Base-by-base conservation (phyloP, 1,140 invertebrate genomes). In the Ctenoplectra terminalis region DNA sequence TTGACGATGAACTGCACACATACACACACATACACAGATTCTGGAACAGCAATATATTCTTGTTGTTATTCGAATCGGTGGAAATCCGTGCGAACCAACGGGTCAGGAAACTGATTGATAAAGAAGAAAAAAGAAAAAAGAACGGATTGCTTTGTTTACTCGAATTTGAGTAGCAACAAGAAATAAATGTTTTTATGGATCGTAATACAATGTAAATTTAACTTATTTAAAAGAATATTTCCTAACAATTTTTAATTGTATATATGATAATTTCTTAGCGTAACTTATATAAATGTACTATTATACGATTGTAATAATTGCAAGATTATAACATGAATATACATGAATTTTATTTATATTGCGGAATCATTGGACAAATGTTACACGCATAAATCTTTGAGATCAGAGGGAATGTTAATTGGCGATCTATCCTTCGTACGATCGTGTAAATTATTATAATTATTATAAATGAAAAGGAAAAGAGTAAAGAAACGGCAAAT, bases 171-270 rank as follows among this genome's bases (percentile, higher is more conserved):
- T 86, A 56, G 76, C 78, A 67, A 77, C 70, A 46, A 75, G 70
- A 60, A 71, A 66, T 37, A 56, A 69, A 84, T 76, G 84, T 85
- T 86, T 85, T 86, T 90, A 87, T 87, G 81, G 61, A 90, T 89
- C 85, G 82, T 81, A 54, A 89, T 83, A 86, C 87, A 88, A 86
- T 93, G 91, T 94, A 93, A 90, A 93, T 94, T 92, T 92, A 87
- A 92, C 85, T 93, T 92, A 91, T 92, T 93, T 92, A 92, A 91
- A 87, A 86, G 79, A 90, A 72, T 87, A 91, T 90, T 92, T 91
- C 91, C 89, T 93, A 92, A 93, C 90, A 91, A 82, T 91, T 92
- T 92, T 93, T 91, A 92, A 93, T 93, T 93, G 91, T 93, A 92
- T 93, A 93, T 92, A 93, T 92, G 88, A 92, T 93, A 88, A 92